These are phyloP conservation scores for Apotomis capreana DNA, from an alignment of 2,888 invertebrate species.

Conservation along the genomic window DNA sequence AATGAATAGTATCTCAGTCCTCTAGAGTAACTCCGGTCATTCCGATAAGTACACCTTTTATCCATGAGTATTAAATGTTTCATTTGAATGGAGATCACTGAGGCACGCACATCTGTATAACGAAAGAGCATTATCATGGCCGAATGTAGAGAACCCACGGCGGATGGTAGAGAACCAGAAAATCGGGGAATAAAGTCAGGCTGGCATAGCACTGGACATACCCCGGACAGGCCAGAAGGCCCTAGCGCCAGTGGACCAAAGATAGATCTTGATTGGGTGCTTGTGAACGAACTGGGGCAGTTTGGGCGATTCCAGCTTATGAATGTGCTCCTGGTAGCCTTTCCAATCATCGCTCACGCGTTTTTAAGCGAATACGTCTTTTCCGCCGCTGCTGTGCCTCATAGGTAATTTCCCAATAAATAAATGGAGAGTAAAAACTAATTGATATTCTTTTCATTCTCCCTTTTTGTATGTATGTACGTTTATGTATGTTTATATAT, in stretches of 20 bases:
- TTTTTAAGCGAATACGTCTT: slow-evolving; percentile 84
- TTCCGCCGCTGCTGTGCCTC: slow-evolving; percentile 82
- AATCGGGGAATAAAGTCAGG: background rate
- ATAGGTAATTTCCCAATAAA: slow-evolving; percentile 74
- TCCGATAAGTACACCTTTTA: slow-evolving; percentile 1
- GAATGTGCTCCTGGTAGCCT: slow-evolving; percentile 77
- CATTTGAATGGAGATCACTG: background rate
- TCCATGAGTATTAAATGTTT: background rate
- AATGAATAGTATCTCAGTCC: background rate
- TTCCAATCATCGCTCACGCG: slow-evolving; percentile 83
- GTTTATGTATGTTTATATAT: no score
- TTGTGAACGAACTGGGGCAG: slow-evolving; percentile 69
- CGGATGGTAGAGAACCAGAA: background rate
- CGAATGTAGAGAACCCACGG: background rate
- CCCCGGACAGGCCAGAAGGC: background rate
- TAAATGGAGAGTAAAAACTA: no score
- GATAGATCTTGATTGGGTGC: slow-evolving; percentile 61
- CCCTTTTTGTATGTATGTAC: no score
- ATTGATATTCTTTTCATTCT: no score
- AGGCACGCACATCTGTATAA: background rate
- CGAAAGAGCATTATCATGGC: background rate
- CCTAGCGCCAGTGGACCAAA: background rate
- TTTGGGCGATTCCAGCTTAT: slow-evolving; percentile 82
- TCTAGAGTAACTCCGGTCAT: background rate
- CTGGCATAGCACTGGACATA: background rate